Evolutionary conservation across 2,888 invertebrate species (phyloP).

Genomic region (Microctonus aethiopoides): DNA sequence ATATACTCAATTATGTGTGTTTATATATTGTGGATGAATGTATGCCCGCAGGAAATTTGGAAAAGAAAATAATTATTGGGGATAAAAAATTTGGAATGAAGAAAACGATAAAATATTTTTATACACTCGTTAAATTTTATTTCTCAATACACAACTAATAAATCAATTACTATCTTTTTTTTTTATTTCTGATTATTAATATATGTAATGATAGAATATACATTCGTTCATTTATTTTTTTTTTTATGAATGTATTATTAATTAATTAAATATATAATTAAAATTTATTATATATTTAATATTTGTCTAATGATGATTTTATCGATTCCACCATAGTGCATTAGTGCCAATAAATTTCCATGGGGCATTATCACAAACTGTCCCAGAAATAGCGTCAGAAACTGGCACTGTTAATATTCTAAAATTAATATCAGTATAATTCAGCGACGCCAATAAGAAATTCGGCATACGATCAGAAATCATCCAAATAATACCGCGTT

Average conservation of each 20-base stretch:
- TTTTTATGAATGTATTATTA: no score
- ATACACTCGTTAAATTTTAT: neutral
- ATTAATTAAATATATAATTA: no score
- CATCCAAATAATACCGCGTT: conserved; percentile 79
- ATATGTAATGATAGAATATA: no score
- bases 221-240: neutral
- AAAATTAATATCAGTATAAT: conserved; percentile 83
- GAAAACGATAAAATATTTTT: neutral
- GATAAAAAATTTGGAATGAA: neutral
- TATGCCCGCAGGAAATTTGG: neutral
- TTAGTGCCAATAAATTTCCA: conserved; percentile 53
- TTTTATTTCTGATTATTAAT: no score
- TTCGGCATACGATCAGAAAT: conserved; percentile 86
- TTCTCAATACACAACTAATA: neutral
- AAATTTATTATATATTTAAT: conserved; percentile 2
- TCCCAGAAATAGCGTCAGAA: conserved; percentile 75
- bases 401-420: conserved; percentile 79
- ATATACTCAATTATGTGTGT: no score
- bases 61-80: neutral
- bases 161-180: neutral
- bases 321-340: conserved; percentile 57
- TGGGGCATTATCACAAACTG: conserved; percentile 73
- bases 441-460: conserved; percentile 76
- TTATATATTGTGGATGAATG: no score
- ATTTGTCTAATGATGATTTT: neutral